Evolutionary conservation across 2,113 vertebrate genomes (phyloP), one percentile per base, ranked within the genome.

Genomic region (Lamprologus ornatipinnis): DNA sequence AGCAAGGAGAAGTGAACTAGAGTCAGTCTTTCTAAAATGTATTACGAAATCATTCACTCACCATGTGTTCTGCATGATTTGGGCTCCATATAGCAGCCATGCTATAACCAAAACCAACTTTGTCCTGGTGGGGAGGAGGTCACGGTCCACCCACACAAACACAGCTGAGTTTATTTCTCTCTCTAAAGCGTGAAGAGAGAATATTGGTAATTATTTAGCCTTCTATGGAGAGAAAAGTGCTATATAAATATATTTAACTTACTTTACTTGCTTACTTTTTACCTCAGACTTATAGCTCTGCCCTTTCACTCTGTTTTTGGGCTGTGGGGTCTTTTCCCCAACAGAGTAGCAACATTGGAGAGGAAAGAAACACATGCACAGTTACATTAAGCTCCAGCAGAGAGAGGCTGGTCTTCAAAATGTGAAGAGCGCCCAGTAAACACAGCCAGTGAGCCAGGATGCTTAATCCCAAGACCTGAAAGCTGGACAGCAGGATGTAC

Each of bases 271-370:
- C 31, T 45, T 45, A 6, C 68, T 1, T 21, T 45, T 73, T 15
- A 45, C 37, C 37, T 73, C 13, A 23, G 37, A 70, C 37, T 21
- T 42, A 3, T 23, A 26, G 35, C n/a, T 68, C 33, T 68, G 33
- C 19, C n/a, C 23, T n/a, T n/a, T n/a, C n/a, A n/a, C n/a, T 23
- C 23, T 23, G 23, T 23, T 23, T 23, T 23, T 23, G 23, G 23
- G 23, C 3, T 57, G 0, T 26, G 54, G n/a, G 12, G 37, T 3
- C 35, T 23, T 42, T 70, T 70, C 35, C 0, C 35, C 35, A 70
- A 70, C 35, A 70, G 35, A 68, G 12, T 4, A 5, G 12, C 5
- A 33, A 63, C 28, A 14, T 23, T 70, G 35, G 65, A 70, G 35
- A 70, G 19, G 35, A 70, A 40, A 9, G 5, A 14, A 15, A 23